Conservation (phyloP, 2,888 invertebrate genomes). For the Drosophila siamana region DNA sequence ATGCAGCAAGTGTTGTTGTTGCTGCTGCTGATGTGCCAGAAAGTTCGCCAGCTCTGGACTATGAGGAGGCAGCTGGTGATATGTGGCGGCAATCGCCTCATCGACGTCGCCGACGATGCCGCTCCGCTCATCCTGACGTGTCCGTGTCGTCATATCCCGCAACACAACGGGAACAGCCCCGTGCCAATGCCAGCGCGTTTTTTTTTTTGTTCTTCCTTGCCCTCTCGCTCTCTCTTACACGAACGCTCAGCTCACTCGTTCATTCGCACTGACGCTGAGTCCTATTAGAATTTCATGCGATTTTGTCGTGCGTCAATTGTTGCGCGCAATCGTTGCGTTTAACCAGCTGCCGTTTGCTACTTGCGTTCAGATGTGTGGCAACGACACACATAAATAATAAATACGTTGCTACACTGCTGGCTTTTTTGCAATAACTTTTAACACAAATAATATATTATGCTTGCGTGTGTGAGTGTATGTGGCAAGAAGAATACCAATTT, state of each 20-base stretch:
- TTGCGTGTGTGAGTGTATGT: constrained; percentile 69
- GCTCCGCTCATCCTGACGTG: constrained; percentile 69
- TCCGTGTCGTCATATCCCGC: constrained; percentile 68
- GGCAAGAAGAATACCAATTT: constrained; percentile 53
- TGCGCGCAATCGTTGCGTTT: constrained; percentile 15
- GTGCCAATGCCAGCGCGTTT: constrained; percentile 43
- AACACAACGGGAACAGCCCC: constrained; percentile 34
- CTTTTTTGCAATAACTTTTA: constrained; percentile 61
- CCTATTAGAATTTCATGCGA: constrained; percentile 65
- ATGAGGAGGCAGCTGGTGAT: constrained; percentile 58
- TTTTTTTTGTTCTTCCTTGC: constrained; percentile 30
- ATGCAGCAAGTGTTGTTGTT: constrained; percentile 43
- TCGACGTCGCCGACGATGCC: constrained; percentile 50
- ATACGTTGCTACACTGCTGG: constrained; percentile 45
- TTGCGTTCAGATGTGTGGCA: constrained; percentile 22
- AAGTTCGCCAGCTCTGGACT: constrained; percentile 60
- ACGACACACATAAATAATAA: constrained; percentile 31
- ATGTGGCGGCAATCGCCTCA: constrained; percentile 42
- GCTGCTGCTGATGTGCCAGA: constrained; percentile 57
- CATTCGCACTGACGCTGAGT: constrained; percentile 46
- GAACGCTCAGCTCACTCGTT: background rate
- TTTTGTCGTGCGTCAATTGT: constrained; percentile 16
- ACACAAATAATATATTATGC: constrained; percentile 65
- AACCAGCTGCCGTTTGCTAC: constrained; percentile 10
- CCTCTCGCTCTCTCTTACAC: background rate